Conservation (phyloP, 1,140 invertebrate species). For the Leptopilina boulardi region DNA sequence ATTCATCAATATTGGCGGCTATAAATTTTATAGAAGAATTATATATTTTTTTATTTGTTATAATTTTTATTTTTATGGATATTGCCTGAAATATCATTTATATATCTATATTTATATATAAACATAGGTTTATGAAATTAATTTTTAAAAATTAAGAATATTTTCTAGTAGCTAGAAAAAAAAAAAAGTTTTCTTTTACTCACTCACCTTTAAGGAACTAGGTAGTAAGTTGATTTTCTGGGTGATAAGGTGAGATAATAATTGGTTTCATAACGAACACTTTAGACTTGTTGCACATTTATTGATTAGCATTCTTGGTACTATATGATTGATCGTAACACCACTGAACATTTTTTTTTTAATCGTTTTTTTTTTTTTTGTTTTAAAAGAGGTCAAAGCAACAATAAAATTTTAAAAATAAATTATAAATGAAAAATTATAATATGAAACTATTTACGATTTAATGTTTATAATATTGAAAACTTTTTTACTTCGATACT, state of each 20-base stretch:
- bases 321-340: slow-evolving; percentile 2
- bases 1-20: neutral
- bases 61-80: too few relatives aligned
- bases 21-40: neutral
- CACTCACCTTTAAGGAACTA: slow-evolving; percentile 1
- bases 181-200: neutral
- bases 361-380: neutral
- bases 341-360: neutral
- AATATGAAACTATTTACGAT: neutral
- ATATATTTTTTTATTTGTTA: neutral
- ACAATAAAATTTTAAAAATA: neutral
- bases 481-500: too few relatives aligned
- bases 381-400: neutral
- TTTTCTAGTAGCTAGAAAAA: neutral
- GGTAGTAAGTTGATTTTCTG: slow-evolving; percentile 1
- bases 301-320: slow-evolving; percentile 16
- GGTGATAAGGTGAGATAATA: neutral
- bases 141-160: neutral
- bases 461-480: neutral
- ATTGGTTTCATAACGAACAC: slow-evolving; percentile 24
- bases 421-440: neutral
- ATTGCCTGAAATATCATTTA: too few relatives aligned
- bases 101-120: too few relatives aligned
- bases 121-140: too few relatives aligned
- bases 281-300: slow-evolving; percentile 17